These are phyloP conservation scores for Eupleurogrammus muticus DNA, from an alignment of 2,797 vertebrate genomes.

Conservation along the genomic window DNA sequence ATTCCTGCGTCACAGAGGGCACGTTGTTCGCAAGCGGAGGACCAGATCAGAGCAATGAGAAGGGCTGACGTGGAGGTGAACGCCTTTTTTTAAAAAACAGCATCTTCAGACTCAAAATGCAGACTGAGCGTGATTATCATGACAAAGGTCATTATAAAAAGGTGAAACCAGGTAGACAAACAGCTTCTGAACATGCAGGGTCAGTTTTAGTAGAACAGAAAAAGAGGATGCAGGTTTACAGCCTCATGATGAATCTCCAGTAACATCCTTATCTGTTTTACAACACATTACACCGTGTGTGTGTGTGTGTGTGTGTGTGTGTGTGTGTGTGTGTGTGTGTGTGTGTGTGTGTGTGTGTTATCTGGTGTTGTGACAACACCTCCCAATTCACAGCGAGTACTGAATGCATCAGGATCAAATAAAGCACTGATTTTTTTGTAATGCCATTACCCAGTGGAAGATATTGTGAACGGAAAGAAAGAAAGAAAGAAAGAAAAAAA, in stretches of 20 bases:
- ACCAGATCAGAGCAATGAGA: slow-evolving; percentile 41
- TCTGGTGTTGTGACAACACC: slow-evolving; percentile 17
- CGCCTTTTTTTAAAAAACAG: slow-evolving; percentile 42
- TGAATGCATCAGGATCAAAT: not conserved
- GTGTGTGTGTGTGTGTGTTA: slow-evolving; percentile 2
- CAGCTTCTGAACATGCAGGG: slow-evolving; percentile 60
- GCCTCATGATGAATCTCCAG: slow-evolving; percentile 60
- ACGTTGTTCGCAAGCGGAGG: slow-evolving; percentile 30
- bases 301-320: slow-evolving; percentile 10
- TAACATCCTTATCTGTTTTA: slow-evolving; percentile 50
- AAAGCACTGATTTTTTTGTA: not conserved
- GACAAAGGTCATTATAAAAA: slow-evolving; percentile 67
- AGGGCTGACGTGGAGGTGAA: slow-evolving; percentile 53
- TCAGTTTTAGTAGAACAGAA: slow-evolving; percentile 33
- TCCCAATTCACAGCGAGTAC: not conserved
- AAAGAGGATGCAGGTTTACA: slow-evolving; percentile 58
- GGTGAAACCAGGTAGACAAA: slow-evolving; percentile 63
- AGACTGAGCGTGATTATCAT: slow-evolving; percentile 70
- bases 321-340: slow-evolving; percentile 11
- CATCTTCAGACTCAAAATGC: slow-evolving; percentile 47
- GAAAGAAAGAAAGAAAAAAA: not conserved
- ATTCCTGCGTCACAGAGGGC: slow-evolving; percentile 31
- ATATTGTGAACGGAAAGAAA: not conserved
- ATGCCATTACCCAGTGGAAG: not conserved
- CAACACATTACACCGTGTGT: not conserved